Base-by-base conservation (phyloP, 2,113 vertebrate genomes). In the Gadus macrocephalus region DNA sequence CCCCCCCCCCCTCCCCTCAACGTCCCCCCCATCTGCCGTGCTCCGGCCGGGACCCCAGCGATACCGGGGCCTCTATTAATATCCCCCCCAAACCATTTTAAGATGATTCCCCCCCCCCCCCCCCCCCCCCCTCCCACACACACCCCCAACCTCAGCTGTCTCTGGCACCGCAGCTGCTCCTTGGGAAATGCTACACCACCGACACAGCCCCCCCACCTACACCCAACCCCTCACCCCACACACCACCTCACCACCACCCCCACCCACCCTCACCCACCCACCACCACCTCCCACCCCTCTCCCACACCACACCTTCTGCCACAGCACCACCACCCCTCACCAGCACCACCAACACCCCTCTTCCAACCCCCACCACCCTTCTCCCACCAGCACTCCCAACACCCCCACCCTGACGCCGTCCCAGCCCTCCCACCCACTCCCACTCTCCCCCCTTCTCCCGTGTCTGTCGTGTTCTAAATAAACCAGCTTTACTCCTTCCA, bases 61-160 rank as follows among this genome's bases (percentile, higher is more conserved):
- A 49, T 49, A 53, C 59, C 68, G 67, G 64, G 25, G 31, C 69
- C 64, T 78, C 85, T 92, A 93, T 85, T 89, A 91, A 92, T 91
- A 92, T 75, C 84, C 15, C 25, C 70, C 72, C 80, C 75, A 85
- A 58, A 58, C 78, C 83, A 86, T 85, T 92, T 91, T 88, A 91
- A 86, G 86, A 89, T 73, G 81, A 88, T 76, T 68, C 49, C 74
- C 71, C 35, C 20, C 1, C 38, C 71, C 71, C 73, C 77, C 70
- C 58, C 49, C 74, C 71, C 35, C 20, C 1, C 38, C 71, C 71
- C 1, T 28, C 71, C 71, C 73, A n/a, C n/a, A n/a, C n/a, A n/a
- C n/a, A n/a, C 28, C 16, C 49, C 17, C 9, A 12, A 72, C 88
- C 89, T 84, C 90, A 90, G 90, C 80, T 80, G 67, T 63, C 83